Conservation (phyloP, 2,888 invertebrate genomes). For the Thysanoteuthis rhombus region DNA sequence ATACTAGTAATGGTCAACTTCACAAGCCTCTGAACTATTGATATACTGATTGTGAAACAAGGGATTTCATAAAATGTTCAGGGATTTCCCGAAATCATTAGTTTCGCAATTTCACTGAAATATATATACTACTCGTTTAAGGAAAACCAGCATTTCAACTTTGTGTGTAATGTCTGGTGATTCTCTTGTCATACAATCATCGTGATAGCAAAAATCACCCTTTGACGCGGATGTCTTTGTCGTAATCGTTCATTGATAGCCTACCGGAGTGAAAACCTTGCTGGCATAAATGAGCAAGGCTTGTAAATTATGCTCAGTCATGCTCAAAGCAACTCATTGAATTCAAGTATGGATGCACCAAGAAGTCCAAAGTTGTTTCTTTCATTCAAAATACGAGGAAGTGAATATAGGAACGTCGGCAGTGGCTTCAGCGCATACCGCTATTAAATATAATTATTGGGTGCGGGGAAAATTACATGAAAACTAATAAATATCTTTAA, state of each 20-base stretch:
- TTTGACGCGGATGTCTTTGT: neutral
- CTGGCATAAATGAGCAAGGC: neutral
- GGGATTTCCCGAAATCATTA: no score
- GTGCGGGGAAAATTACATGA: neutral
- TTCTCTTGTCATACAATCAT: no score
- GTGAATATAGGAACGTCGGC: neutral
- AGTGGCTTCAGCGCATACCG: neutral
- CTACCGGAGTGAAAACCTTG: neutral
- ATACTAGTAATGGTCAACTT: no score
- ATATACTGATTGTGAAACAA: no score
- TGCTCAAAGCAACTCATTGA: neutral
- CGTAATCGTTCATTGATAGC: no score
- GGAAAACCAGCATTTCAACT: no score
- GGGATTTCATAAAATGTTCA: no score
- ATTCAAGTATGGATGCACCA: neutral
- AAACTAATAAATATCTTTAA: neutral
- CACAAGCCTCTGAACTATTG: no score
- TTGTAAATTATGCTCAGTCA: neutral
- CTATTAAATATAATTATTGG: neutral
- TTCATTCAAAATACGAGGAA: neutral
- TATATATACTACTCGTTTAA: no score
- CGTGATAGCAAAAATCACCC: neutral
- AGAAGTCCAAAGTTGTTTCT: neutral
- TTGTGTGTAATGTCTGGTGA: no score
- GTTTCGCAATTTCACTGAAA: no score